phyloP scores from a whole-genome alignment of 1,140 invertebrate genomes.

The Bombus pyrosoma region DNA sequence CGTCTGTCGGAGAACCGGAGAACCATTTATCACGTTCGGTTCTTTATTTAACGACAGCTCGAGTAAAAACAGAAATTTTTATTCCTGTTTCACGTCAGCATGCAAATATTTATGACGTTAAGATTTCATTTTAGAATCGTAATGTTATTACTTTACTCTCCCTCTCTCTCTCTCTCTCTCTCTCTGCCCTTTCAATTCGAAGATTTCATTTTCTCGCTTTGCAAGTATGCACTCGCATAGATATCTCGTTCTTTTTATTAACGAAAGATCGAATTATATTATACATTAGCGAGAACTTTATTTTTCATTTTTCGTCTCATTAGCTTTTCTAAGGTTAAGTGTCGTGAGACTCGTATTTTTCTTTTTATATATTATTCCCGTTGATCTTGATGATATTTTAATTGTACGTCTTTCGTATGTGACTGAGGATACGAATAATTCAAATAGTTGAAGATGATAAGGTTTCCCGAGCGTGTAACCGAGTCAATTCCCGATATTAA shows the following conservation, averaged over 20 bases:
- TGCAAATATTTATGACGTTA: background rate
- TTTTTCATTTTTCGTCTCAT: background rate
- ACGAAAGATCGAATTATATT: too few relatives aligned
- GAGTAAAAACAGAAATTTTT: conserved; percentile 8
- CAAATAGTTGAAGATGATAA: background rate
- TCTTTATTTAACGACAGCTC: background rate
- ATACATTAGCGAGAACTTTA: background rate
- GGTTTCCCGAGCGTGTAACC: background rate
- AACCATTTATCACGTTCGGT: conserved; percentile 11
- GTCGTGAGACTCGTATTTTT: background rate
- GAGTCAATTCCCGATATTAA: background rate
- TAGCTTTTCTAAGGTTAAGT: background rate
- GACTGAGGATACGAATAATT: background rate
- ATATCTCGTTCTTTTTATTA: too few relatives aligned
- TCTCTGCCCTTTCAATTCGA: too few relatives aligned
- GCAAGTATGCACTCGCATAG: too few relatives aligned
- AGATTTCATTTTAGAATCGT: background rate
- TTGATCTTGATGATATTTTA: background rate
- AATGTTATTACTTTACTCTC: background rate
- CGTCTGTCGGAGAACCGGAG: background rate
- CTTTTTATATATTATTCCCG: background rate
- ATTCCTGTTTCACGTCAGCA: background rate
- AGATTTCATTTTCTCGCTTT: too few relatives aligned
- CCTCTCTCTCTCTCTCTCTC: too few relatives aligned
- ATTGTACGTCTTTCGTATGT: background rate